These are phyloP conservation scores for Orycteropus afer DNA, from an alignment of 2,113 vertebrate species.

Conservation along the genomic window DNA sequence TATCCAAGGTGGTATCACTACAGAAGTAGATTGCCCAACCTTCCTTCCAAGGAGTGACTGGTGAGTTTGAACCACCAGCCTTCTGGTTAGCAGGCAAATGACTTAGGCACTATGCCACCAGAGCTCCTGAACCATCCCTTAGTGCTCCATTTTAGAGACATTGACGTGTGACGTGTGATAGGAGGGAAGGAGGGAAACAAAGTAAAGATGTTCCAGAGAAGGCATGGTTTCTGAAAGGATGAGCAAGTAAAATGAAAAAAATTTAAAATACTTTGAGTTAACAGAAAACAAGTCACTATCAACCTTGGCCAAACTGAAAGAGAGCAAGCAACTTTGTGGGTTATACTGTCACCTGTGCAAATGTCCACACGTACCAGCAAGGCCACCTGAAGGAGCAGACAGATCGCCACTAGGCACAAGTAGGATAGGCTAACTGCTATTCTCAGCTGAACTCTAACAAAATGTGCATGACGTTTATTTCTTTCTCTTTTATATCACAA, in stretches of 20 bases:
- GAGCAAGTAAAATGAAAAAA: not conserved
- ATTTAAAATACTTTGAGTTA: not conserved
- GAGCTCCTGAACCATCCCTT: conserved; percentile 40
- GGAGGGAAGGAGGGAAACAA: not conserved
- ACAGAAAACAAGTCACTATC: not conserved
- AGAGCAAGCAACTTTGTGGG: not conserved
- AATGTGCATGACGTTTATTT: not conserved
- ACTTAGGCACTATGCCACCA: too few species aligned
- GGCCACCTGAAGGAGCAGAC: not conserved
- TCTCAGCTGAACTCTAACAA: not conserved
- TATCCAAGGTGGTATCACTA: too few species aligned
- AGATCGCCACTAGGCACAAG: not conserved
- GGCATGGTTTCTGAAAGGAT: not conserved
- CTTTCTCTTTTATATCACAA: not conserved
- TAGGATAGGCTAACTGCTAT: not conserved
- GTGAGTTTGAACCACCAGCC: too few species aligned
- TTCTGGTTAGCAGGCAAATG: too few species aligned
- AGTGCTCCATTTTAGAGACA: not conserved
- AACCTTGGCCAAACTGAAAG: not conserved
- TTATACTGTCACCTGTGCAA: not conserved
- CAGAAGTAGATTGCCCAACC: too few species aligned
- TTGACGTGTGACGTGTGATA: not conserved
- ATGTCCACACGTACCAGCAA: not conserved
- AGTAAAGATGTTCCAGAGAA: not conserved
- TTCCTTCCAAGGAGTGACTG: too few species aligned